Evolutionary conservation across 2,797 vertebrate species (phyloP), one percentile per base, ranked within the genome.

Genomic region (Lates japonicus): DNA sequence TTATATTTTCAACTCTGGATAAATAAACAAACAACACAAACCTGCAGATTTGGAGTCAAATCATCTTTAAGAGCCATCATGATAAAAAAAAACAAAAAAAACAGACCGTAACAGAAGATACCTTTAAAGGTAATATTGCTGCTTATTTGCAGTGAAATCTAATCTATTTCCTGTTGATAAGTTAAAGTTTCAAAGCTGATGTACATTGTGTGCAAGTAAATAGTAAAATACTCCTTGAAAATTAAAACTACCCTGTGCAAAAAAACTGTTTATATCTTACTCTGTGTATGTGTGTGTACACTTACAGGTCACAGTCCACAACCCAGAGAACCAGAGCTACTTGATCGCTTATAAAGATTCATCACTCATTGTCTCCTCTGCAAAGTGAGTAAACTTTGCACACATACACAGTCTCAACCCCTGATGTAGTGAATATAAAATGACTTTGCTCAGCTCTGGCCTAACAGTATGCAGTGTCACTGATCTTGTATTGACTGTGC

Each of bases 261-360:
- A 51, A 51, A 51, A 51, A n/a, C 20, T 22, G 20, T 52, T 22
- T 5, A 52, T 13, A 22, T 52, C n/a, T 52, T 5, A 22, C n/a
- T 42, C 39, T 41, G 44, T 46, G 44, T 46, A 5, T 78, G n/a
- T 61, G 4, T 63, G 20, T 63, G 37, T 70, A 25, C n/a, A 1
- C 58, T 77, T 66, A 0, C 73, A 96, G 98, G 98, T 99, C 87
- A 99, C 98, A 0, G 97, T 98, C 85, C 97, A 99, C 92, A 99
- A 99, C 94, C 96, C 97, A 39, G 98, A 99, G 92, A 99, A 99
- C 94, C 98, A 99, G 94, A 95, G 96, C 93, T 99, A 99, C 92
- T 89, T 99, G 94, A 99, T 99, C 74, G 98, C 98, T 41, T 99
- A 99, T 92, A 99, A 99, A 91, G 98, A 99, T 94, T 99, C 98